Evolutionary conservation across 2,797 vertebrate species (phyloP).

Genomic region (Gila robusta): DNA sequence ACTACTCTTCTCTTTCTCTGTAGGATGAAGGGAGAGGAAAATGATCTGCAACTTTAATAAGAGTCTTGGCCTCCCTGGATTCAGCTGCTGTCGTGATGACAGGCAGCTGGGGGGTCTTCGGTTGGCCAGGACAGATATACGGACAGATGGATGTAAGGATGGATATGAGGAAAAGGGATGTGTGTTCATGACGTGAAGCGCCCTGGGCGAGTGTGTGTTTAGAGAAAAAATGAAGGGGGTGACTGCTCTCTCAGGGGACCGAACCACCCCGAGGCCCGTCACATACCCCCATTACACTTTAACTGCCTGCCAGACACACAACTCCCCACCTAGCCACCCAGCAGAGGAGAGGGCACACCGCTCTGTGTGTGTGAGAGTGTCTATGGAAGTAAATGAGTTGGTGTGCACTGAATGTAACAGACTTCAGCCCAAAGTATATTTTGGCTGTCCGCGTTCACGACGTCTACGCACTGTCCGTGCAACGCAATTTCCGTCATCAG

Average conservation of each 20-base stretch:
- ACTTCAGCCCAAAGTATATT: too few species aligned
- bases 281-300: slow-evolving; percentile 72
- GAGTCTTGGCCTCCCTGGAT: slow-evolving; percentile 92
- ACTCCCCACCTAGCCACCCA: slow-evolving; percentile 49
- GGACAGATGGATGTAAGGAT: slow-evolving; percentile 75
- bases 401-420: slow-evolving; percentile 26
- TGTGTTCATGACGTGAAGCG: slow-evolving; percentile 84
- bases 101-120: slow-evolving; percentile 79
- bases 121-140: slow-evolving; percentile 74
- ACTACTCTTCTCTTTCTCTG: slow-evolving; percentile 78
- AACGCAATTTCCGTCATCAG: too few species aligned
- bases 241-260: slow-evolving; percentile 80
- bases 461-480: too few species aligned
- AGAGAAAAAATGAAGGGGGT: slow-evolving; percentile 65
- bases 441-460: too few species aligned
- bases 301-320: slow-evolving; percentile 64
- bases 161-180: slow-evolving; percentile 75
- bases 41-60: slow-evolving; percentile 99
- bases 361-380: slow-evolving; percentile 21
- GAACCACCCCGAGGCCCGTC: slow-evolving; percentile 86
- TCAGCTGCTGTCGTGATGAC: slow-evolving; percentile 96
- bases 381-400: slow-evolving; percentile 15
- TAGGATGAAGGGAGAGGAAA: slow-evolving; percentile 82
- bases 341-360: slow-evolving; percentile 31
- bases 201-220: slow-evolving; percentile 81